phyloP scores from a whole-genome alignment of 2,113 vertebrate species.

The Marcusenius ussheri region DNA sequence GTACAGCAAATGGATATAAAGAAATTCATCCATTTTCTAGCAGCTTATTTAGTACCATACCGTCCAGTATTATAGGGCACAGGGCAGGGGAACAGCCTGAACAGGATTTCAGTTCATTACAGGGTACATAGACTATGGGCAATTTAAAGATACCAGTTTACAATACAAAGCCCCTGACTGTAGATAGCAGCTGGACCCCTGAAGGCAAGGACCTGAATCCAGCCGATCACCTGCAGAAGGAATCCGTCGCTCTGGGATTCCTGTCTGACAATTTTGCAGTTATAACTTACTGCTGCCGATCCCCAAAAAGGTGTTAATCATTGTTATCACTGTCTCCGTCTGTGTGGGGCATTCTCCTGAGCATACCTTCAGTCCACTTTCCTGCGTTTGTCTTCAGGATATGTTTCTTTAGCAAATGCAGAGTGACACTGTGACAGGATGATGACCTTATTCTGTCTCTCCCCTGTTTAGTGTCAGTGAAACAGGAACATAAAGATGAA shows the following conservation, averaged over 20 bases:
- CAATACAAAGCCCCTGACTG: background rate
- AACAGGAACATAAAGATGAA: slow-evolving; percentile 71
- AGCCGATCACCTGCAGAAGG: background rate
- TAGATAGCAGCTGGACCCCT: background rate
- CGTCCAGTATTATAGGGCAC: background rate
- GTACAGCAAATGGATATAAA: background rate
- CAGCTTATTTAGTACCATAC: background rate
- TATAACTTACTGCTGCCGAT: background rate
- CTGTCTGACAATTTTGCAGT: background rate
- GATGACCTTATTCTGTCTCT: background rate
- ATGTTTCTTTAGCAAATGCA: background rate
- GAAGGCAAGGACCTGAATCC: background rate
- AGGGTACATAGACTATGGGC: background rate
- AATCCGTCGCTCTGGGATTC: background rate
- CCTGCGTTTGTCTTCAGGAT: background rate
- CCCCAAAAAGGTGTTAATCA: background rate
- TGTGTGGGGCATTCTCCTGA: background rate
- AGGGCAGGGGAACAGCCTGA: background rate
- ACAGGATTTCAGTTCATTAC: background rate
- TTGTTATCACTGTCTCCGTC: background rate
- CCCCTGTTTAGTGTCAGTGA: slow-evolving; percentile 61
- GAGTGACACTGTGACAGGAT: background rate
- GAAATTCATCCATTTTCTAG: background rate
- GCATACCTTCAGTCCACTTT: background rate
- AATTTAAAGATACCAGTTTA: background rate